Base-by-base conservation (phyloP, 2,888 invertebrate species). In the Siphonodentalium dalli region DNA sequence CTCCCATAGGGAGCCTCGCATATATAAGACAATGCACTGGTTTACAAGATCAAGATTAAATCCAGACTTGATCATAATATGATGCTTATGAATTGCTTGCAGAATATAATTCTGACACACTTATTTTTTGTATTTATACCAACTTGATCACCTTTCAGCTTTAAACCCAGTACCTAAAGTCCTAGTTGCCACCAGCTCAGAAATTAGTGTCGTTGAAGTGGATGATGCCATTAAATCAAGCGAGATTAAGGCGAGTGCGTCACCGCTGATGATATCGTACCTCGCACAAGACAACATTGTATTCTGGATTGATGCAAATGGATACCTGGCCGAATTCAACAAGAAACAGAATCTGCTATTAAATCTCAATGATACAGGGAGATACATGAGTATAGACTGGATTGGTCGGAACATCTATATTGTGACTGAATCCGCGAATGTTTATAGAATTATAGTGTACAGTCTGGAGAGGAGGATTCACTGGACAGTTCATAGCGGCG, bases 361-460 rank as follows among this genome's bases (percentile, higher is more conserved):
- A 27, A 51, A 69, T 18, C 49, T 76, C 21, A 59, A 63, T 21
- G 66, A 66, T 18, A 85, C 85, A 27, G 87, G 86, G 0, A 79
- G 86, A 9, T 88, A 90, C 55, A 81, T 95, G 24, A 87, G 90
- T 2, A 85, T 92, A 0, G 94, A 96, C 81, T 96, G 95, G 95
- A 87, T 95, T 37, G 88, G 90, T 42, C 86, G 93, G 42, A 87
- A 88, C 39, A 83, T 95, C 6, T 95, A 91, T 78, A 93, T 92
- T 88, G 86, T 89, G 0, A 92, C 92, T 79, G 74, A 85, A 20
- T 53, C 52, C 24, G 21, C 28, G 13, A 34, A 48, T n/a, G 42
- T 43, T 11, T 50, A 46, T 85, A 53, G 85, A 29, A 74, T 82
- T 35, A 68, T 70, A 59, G 63, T 68, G 38, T 75, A 75, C 47